These are phyloP conservation scores for Conopomorpha cramerella DNA, from an alignment of 1,140 invertebrate genomes.

Conservation along the genomic window DNA sequence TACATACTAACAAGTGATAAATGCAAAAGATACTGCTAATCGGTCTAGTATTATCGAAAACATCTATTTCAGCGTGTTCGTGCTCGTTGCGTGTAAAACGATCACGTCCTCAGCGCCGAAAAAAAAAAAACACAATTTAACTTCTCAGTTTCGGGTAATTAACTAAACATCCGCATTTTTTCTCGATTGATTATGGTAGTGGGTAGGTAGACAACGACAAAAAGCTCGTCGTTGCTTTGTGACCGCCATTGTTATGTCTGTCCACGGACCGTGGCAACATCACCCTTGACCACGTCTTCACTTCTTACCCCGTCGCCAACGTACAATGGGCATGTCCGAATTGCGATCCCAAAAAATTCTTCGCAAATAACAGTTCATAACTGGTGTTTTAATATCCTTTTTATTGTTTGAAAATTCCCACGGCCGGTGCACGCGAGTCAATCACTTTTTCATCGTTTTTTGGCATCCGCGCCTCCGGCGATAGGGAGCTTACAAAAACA, in stretches of 20 bases:
- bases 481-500: constrained; percentile 24
- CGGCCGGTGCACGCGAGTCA: constrained; percentile 26
- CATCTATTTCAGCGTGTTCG: too few species aligned
- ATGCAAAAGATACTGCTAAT: constrained; percentile 7
- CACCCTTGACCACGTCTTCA: constrained; percentile 10
- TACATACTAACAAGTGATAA: too few species aligned
- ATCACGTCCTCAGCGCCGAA: too few species aligned
- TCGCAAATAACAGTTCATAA: constrained; percentile 24
- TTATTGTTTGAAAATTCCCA: constrained; percentile 40
- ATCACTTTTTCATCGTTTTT: constrained; percentile 14
- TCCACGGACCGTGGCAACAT: constrained; percentile 15
- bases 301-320: neutral
- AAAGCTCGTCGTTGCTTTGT: constrained; percentile 16
- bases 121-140: too few species aligned
- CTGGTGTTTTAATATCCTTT: constrained; percentile 15
- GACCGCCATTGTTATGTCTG: constrained; percentile 19
- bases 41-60: constrained; percentile 9
- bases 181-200: constrained; percentile 4
- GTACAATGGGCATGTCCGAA: neutral
- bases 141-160: too few species aligned
- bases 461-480: constrained; percentile 39
- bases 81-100: too few species aligned
- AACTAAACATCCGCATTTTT: constrained; percentile 31
- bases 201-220: constrained; percentile 12
- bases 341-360: constrained; percentile 12